These are phyloP conservation scores for Coilia nasus DNA, from an alignment of 2,797 vertebrate species.

Conservation along the genomic window DNA sequence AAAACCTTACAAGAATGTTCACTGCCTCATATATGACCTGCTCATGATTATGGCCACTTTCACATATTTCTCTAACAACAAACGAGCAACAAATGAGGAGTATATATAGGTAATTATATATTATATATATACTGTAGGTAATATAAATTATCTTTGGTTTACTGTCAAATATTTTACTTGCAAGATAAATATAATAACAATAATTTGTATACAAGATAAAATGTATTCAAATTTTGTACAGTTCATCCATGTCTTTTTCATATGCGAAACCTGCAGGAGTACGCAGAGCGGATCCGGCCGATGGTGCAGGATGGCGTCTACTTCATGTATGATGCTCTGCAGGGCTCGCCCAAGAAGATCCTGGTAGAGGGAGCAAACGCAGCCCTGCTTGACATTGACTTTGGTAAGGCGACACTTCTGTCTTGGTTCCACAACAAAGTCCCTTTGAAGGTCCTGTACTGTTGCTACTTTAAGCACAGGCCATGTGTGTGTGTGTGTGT, in stretches of 20 bases:
- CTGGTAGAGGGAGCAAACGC: conserved; percentile 98
- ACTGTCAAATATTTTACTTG: too few relatives aligned
- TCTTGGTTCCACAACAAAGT: not conserved
- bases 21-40: too few relatives aligned
- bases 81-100: too few relatives aligned
- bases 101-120: too few relatives aligned
- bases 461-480: conserved; percentile 8
- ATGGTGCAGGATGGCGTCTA: conserved; percentile 97
- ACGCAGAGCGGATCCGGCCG: conserved; percentile 91
- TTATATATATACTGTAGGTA: too few relatives aligned
- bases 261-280: conserved; percentile 76
- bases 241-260: not conserved
- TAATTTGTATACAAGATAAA: too few relatives aligned
- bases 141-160: too few relatives aligned
- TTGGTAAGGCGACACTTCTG: conserved; percentile 75
- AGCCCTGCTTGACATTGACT: conserved; percentile 98
- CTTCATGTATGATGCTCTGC: conserved; percentile 96
- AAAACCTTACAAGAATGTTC: too few relatives aligned
- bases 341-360: conserved; percentile 92
- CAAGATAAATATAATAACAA: too few relatives aligned
- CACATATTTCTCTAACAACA: too few relatives aligned
- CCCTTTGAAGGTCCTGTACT: not conserved
- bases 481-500: not conserved
- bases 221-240: too few relatives aligned
- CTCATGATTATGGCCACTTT: too few relatives aligned